Evolutionary conservation across 2,888 invertebrate genomes (phyloP), one percentile per base, ranked within the genome.

Genomic region (Epirrhoe alternata): DNA sequence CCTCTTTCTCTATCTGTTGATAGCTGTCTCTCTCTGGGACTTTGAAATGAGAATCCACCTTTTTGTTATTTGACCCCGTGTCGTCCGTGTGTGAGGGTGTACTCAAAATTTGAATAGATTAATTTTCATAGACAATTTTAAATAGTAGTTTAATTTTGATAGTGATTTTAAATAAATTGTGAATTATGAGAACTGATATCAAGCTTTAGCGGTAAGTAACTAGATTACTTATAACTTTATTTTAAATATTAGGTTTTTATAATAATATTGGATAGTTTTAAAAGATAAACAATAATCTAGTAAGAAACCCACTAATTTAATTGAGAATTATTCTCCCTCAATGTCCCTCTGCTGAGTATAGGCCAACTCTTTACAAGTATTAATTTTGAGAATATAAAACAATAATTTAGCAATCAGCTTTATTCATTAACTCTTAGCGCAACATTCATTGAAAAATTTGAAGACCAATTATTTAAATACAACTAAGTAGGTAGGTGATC

Each of bases 1-100:
- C 24, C 38, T 14, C 73, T 49, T 16, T 79, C 83, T 74, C 80
- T 52, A 45, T 87, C 84, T 52, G 77, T 71, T 80, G 54, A 58
- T 17, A 24, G 38, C 71, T 73, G 62, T 86, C 86, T 77, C 81
- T 59, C 70, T 88, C 85, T 73, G 35, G 55, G 69, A 68, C 83
- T 83, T 83, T 86, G 90, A 89, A 90, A 90, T 80, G 81, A 77
- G 81, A 85, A 76, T 75, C 81, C 68, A 81, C 78, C 84, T 70
- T 84, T 81, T 81, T 90, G 91, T 92, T 88, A 92, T 92, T 88
- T 88, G 92, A 92, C 80, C 84, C 89, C 80, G 65, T 74, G 80
- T 75, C 83, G 76, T 76, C 84, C 72, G 52, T 49, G 73, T 64
- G 87, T 69, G 86, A 90, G 89, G 92, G 90, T 88, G 92, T 89